Evolutionary conservation across 2,113 vertebrate species (phyloP), one percentile per base, ranked within the genome.

Genomic region (Acanthochromis polyacanthus): DNA sequence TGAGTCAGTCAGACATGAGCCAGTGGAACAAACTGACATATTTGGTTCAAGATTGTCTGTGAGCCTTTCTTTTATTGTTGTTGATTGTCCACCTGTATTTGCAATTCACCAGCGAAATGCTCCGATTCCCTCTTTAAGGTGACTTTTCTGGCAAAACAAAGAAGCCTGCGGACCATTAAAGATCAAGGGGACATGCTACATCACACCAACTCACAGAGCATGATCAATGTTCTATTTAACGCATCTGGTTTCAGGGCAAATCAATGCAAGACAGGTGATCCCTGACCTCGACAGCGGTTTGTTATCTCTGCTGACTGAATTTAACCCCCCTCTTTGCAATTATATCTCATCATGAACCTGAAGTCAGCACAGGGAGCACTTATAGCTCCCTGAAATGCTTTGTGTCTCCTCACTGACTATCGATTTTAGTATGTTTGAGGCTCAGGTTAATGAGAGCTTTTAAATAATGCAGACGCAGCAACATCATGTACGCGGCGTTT

Each of bases 391-490:
- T 58, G 51, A 62, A 58, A 84, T 60, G 83, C 73, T 86, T 71
- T 70, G 64, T 89, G 63, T 81, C 56, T 78, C 70, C 82, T 65
- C 16, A 51, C 52, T 8, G 46, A 46, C 25, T 87, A 92, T 91
- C 81, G 89, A 93, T 94, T 82, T 82, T 62, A 38, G 82, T 82
- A 61, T 45, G 57, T 74, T 75, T 83, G 79, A 74, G 69, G 75
- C 64, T 79, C 89, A 83, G 85, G 88, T 91, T 94, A 93, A 94
- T 89, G 85, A 91, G 83, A 85, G 70, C 64, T 87, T 63, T 87
- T 94, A 89, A 93, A 94, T 92, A 93, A 92, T 94, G 88, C 89
- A 93, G 82, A 80, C 80, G 48, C 78, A 85, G 72, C 85, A 68
- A 57, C 57, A 58, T 67, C 63, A 23, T 50, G 52, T 73, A 70